phyloP scores from a whole-genome alignment of 2,113 vertebrate genomes.

The Pedionomus torquatus region DNA sequence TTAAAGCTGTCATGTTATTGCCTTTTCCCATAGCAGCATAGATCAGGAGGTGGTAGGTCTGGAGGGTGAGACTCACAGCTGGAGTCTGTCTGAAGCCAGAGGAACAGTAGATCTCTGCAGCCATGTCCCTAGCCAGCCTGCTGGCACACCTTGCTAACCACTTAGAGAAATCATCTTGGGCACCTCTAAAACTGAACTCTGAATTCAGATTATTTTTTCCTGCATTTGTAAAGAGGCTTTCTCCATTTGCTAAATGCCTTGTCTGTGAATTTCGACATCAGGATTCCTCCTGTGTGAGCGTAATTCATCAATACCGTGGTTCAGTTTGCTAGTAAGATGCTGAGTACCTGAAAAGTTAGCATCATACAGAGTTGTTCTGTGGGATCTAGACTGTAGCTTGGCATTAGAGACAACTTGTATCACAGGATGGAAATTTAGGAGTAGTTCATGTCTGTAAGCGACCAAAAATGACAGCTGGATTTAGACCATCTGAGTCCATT shows the following conservation, averaged over 20 bases:
- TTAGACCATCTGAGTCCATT: background rate
- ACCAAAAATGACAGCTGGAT: background rate
- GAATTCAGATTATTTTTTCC: background rate
- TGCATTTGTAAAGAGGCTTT: background rate
- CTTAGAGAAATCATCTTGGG: background rate
- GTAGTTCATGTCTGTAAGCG: background rate
- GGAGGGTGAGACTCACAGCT: background rate
- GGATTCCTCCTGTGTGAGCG: background rate
- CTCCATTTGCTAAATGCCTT: background rate
- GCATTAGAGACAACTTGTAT: background rate
- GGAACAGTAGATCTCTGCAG: background rate
- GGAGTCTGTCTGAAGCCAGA: background rate
- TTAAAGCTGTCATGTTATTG: background rate
- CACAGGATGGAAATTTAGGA: background rate
- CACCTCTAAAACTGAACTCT: background rate
- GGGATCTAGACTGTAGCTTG: background rate
- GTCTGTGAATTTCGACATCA: background rate
- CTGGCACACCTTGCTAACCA: rapidly evolving
- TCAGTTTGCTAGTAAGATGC: background rate
- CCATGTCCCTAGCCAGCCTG: background rate
- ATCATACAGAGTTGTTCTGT: background rate
- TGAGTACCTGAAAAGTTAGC: background rate
- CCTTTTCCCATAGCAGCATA: background rate
- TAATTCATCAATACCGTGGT: background rate
- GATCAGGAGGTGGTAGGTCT: background rate